These are phyloP conservation scores for Pristionchus arcanus DNA, from an alignment of 2,888 invertebrate genomes.

Conservation along the genomic window DNA sequence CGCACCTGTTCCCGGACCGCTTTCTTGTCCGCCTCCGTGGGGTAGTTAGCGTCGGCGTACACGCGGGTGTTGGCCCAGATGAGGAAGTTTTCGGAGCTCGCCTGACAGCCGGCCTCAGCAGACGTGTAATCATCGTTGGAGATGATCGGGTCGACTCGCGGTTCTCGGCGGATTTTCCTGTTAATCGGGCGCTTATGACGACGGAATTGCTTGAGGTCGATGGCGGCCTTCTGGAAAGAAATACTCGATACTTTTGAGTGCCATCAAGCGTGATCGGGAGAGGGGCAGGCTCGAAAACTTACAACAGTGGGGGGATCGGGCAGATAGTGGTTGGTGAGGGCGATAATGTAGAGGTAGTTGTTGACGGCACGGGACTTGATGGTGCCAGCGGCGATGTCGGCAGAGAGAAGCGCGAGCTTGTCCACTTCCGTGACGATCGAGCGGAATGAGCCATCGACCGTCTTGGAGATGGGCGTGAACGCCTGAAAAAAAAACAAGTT, in stretches of 20 bases:
- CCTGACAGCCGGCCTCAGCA: not conserved
- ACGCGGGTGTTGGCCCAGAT: conserved; percentile 72
- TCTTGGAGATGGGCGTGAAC: not conserved
- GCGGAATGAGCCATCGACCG: not conserved
- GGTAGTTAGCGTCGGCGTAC: conserved; percentile 72
- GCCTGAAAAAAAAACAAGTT: too few relatives aligned
- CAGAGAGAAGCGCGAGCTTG: not conserved
- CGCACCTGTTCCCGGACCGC: conserved; percentile 64
- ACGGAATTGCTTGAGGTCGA: not conserved
- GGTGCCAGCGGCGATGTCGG: not conserved
- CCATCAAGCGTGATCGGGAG: too few relatives aligned
- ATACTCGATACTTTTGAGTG: too few relatives aligned
- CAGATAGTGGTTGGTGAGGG: not conserved
- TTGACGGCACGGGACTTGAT: not conserved
- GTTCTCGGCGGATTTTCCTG: not conserved
- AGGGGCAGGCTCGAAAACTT: too few relatives aligned
- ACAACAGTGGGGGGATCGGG: too few relatives aligned
- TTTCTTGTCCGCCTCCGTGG: conserved; percentile 56
- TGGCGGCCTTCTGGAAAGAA: not conserved
- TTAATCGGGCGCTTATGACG: conserved; percentile 7
- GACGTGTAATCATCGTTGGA: not conserved
- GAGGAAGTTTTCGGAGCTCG: not conserved
- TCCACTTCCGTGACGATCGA: not conserved
- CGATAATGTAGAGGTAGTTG: not conserved
- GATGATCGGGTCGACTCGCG: not conserved